phyloP scores from a whole-genome alignment of 2,797 vertebrate genomes.

The Bufotes viridis region DNA sequence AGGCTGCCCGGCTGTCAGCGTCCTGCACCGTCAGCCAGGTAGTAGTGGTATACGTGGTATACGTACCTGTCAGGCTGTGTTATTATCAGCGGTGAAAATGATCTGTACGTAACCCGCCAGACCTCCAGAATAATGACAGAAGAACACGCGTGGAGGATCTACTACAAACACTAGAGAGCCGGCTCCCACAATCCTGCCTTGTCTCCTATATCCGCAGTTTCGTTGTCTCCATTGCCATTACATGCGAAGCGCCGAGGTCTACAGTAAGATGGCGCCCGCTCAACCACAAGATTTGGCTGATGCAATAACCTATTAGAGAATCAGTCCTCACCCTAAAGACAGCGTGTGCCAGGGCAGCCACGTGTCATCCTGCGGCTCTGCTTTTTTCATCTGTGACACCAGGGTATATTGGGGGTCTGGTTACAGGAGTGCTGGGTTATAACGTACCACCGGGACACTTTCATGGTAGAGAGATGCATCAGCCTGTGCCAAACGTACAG shows the following conservation, averaged over 20 bases:
- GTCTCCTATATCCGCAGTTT: not conserved
- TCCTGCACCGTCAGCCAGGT: not conserved
- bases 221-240: not conserved
- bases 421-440: no score
- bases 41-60: no score
- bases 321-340: not conserved
- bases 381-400: not conserved
- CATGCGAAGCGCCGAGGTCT: not conserved
- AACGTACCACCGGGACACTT: no score
- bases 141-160: not conserved
- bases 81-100: not conserved
- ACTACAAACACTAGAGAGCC: slow-evolving; percentile 6
- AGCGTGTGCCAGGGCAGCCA: not conserved
- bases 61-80: not conserved
- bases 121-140: not conserved
- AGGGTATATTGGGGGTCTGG: not conserved
- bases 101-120: not conserved
- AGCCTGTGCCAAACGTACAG: no score
- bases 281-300: no score
- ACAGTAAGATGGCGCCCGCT: slow-evolving; percentile 1
- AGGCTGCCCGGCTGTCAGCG: not conserved
- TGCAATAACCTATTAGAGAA: no score
- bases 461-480: no score
- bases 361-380: not conserved
- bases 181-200: not conserved